phyloP scores from a whole-genome alignment of 2,113 vertebrate genomes.

The Actinemys pallida region DNA sequence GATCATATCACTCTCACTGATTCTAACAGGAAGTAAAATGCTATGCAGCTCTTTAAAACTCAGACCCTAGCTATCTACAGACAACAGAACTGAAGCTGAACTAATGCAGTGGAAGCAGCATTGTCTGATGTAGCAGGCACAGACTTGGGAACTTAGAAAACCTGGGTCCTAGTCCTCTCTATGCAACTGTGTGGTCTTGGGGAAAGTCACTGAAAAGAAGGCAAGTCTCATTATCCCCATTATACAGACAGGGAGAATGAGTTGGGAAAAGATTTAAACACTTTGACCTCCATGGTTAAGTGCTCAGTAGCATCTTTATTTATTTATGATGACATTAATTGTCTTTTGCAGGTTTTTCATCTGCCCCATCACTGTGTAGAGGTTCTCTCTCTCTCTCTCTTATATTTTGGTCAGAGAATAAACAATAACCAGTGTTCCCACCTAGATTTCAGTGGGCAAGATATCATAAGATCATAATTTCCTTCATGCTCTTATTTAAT shows the following conservation, averaged over 20 bases:
- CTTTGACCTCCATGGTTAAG: neutral
- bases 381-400: neutral
- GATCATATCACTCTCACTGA: neutral
- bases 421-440: neutral
- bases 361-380: neutral
- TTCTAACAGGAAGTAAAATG: neutral
- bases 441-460: neutral
- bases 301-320: neutral
- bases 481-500: neutral
- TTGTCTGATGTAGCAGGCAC: neutral
- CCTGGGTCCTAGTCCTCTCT: neutral
- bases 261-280: neutral
- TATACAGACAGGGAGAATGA: neutral
- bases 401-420: neutral
- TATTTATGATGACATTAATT: neutral
- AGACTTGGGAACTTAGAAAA: fast-evolving
- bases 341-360: neutral
- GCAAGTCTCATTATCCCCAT: neutral
- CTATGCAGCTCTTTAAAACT: neutral
- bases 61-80: neutral
- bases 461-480: neutral
- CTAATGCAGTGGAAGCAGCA: neutral
- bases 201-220: neutral
- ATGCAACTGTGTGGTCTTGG: fast-evolving
- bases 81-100: fast-evolving